These are phyloP conservation scores for Thereva unica DNA, from an alignment of 2,888 invertebrate genomes.

Conservation along the genomic window DNA sequence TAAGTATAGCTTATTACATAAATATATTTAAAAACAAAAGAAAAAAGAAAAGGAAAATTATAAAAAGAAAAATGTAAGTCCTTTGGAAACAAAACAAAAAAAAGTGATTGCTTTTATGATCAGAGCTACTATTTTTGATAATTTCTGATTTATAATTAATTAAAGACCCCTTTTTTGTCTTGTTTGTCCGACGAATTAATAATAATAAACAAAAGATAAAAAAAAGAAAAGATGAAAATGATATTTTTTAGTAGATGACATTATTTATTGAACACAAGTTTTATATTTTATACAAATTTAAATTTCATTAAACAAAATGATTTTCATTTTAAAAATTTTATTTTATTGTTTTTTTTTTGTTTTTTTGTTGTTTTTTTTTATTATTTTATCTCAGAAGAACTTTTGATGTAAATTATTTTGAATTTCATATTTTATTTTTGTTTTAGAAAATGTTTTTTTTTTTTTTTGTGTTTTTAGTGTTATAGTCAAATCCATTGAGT, in stretches of 20 bases:
- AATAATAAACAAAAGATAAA: too few relatives aligned
- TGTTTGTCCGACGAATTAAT: slow-evolving; percentile 27
- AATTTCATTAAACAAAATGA: slow-evolving; percentile 17
- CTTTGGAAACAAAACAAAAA: background rate
- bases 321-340: slow-evolving; percentile 13
- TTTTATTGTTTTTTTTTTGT: slow-evolving; percentile 13
- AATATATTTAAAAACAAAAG: too few relatives aligned
- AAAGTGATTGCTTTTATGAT: slow-evolving; percentile 36
- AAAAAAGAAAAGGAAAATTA: too few relatives aligned
- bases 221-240: too few relatives aligned
- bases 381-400: slow-evolving; percentile 8
- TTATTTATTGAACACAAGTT: slow-evolving; percentile 33
- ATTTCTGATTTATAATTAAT: slow-evolving; percentile 39
- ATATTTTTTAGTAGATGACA: slow-evolving; percentile 25
- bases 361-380: slow-evolving; percentile 17
- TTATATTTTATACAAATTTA: slow-evolving; percentile 31
- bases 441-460: background rate
- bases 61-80: too few relatives aligned
- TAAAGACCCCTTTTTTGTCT: slow-evolving; percentile 26
- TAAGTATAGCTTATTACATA: too few relatives aligned
- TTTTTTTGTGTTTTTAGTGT: too few relatives aligned
- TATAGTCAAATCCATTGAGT: too few relatives aligned
- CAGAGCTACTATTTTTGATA: slow-evolving; percentile 39
- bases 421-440: background rate
- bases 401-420: background rate